Conservation (phyloP, 2,797 vertebrate genomes). For the Enteromius mattozi region DNA sequence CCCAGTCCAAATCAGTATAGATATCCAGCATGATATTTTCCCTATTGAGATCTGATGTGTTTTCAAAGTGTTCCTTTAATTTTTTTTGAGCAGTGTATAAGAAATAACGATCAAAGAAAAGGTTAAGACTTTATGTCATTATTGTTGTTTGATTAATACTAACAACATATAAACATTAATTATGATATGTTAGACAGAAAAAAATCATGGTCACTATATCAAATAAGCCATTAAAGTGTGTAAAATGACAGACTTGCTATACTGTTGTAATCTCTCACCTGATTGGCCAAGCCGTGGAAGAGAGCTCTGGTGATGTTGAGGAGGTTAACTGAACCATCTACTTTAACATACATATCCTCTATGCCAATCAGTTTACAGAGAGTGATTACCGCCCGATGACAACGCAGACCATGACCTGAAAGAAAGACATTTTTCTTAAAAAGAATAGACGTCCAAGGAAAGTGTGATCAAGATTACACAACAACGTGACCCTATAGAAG, state of each 20-base stretch:
- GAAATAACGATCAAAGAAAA: background rate
- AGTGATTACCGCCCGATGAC: constrained; percentile 93
- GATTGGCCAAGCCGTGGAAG: constrained; percentile 86
- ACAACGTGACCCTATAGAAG: background rate
- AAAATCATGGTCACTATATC: background rate
- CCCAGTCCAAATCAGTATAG: no score
- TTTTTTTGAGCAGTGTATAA: background rate
- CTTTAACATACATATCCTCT: constrained; percentile 89
- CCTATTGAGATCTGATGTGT: no score
- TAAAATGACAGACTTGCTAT: background rate
- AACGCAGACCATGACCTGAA: constrained; percentile 91
- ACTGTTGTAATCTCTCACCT: constrained; percentile 77
- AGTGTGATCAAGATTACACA: background rate
- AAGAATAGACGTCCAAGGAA: background rate
- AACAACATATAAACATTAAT: background rate
- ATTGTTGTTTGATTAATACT: background rate
- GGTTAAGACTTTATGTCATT: background rate
- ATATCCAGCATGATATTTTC: no score
- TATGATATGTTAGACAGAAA: background rate
- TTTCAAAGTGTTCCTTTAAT: no score
- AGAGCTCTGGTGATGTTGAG: constrained; percentile 90
- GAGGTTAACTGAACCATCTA: constrained; percentile 87
- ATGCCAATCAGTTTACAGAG: constrained; percentile 93
- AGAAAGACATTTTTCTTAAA: background rate
- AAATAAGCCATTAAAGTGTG: background rate